These are phyloP conservation scores for Anoplopoma fimbria DNA, from an alignment of 2,113 vertebrate species.

Conservation along the genomic window DNA sequence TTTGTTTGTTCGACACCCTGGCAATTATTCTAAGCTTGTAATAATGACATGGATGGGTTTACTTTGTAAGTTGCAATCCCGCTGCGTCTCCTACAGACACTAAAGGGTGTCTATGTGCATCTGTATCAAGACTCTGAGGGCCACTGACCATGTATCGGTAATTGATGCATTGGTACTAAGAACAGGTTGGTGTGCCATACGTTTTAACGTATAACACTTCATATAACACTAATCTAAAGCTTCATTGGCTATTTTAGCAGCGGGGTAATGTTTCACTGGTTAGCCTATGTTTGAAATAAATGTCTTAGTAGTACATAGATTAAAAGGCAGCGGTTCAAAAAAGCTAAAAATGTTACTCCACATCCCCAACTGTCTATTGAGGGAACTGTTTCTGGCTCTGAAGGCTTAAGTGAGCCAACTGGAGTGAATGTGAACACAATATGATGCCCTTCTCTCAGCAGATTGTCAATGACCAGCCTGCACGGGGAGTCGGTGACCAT, in stretches of 20 bases:
- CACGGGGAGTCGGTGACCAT: background rate
- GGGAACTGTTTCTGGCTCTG: background rate
- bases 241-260: background rate
- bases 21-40: no score
- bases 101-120: no score
- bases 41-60: no score
- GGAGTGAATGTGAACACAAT: conserved; percentile 9
- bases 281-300: background rate
- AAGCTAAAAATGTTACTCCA: background rate
- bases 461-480: conserved; percentile 42
- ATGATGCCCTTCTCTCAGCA: conserved; percentile 28
- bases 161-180: background rate
- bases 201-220: background rate
- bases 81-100: no score
- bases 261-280: background rate
- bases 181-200: background rate
- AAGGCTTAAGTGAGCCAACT: conserved; percentile 26
- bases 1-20: no score
- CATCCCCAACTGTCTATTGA: conserved; percentile 1
- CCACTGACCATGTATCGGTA: no score
- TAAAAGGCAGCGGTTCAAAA: background rate
- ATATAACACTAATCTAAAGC: no score
- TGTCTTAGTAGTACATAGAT: background rate
- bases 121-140: no score
- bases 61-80: no score